A percentile compares a stretch with the other conserved stretches of the same genome.
phyloP scores from a whole-genome alignment of 2,113 vertebrate species.

The Erythrocercus mccallii region DNA sequence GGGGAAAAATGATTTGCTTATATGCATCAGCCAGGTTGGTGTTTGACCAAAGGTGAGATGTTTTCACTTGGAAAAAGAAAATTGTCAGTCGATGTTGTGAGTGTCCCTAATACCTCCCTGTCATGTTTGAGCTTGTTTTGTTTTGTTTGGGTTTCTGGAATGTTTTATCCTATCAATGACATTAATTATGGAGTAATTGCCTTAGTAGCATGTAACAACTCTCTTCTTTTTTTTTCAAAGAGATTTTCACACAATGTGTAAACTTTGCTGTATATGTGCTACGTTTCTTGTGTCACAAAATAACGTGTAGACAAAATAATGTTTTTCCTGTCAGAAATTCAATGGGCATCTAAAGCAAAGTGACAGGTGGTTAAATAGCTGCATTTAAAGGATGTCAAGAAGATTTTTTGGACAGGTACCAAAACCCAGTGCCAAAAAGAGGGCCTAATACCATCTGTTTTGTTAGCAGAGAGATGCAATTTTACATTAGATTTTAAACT shows the following conservation, averaged over 20 bases:
- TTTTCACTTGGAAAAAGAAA: background rate
- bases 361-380: constrained; percentile 70
- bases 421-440: constrained; percentile 66
- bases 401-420: constrained; percentile 71
- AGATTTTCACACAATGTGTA: constrained; percentile 66
- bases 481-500: constrained; percentile 8
- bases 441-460: constrained; percentile 67
- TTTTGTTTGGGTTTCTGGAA: constrained; percentile 35
- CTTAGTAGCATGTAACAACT: constrained; percentile 52
- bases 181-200: constrained; percentile 61
- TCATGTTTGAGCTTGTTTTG: constrained; percentile 2
- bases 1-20: fast-evolving
- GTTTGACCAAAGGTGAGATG: background rate
- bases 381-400: constrained; percentile 70
- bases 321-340: constrained; percentile 72
- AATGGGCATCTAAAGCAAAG: constrained; percentile 64
- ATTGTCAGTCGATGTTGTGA: background rate
- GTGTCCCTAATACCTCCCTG: background rate
- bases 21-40: background rate
- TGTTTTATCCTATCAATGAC: constrained; percentile 52
- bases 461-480: constrained; percentile 25
- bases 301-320: constrained; percentile 68
- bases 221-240: constrained; percentile 35
- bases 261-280: constrained; percentile 40
- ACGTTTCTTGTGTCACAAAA: constrained; percentile 52